Evolutionary conservation across 1,140 invertebrate species (phyloP).

Genomic region (Leptestheria dahalacensis): DNA sequence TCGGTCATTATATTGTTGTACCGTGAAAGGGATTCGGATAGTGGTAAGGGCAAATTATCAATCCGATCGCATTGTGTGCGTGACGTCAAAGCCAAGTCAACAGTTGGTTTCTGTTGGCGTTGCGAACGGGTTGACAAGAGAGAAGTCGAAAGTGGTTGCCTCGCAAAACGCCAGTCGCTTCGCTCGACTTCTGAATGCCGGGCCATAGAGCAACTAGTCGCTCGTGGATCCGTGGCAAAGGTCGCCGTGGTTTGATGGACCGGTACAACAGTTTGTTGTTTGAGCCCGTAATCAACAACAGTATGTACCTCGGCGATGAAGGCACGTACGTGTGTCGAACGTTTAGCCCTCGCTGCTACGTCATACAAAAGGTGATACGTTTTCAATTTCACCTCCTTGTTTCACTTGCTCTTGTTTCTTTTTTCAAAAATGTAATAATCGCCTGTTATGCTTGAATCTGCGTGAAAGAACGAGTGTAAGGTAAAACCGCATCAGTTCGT

Average conservation of each 20-base stretch:
- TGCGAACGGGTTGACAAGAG: too few species aligned
- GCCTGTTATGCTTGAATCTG: too few species aligned
- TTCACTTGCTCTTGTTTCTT: too few species aligned
- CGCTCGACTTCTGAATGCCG: background rate
- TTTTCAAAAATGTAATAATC: too few species aligned
- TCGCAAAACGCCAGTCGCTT: background rate
- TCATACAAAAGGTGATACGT: conserved; percentile 47
- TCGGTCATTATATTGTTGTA: too few species aligned
- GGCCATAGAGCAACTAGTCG: background rate
- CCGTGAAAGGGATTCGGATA: too few species aligned
- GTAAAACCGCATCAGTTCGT: too few species aligned
- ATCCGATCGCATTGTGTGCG: background rate
- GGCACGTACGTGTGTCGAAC: conserved; percentile 42
- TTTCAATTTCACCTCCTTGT: too few species aligned
- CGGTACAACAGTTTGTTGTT: background rate
- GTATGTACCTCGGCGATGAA: conserved; percentile 15
- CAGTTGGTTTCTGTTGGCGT: background rate
- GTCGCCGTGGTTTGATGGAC: background rate
- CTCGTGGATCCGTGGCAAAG: background rate
- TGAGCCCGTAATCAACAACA: background rate
- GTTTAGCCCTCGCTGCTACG: conserved; percentile 41
- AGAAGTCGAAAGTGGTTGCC: background rate
- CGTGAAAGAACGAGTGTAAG: too few species aligned
- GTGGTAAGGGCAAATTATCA: too few species aligned
- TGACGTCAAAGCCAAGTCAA: background rate